Percentiles rank a stretch among this genome's conserved stretches.
Conservation (phyloP, 2,888 invertebrate genomes). For the Pseudococcus viburni region DNA sequence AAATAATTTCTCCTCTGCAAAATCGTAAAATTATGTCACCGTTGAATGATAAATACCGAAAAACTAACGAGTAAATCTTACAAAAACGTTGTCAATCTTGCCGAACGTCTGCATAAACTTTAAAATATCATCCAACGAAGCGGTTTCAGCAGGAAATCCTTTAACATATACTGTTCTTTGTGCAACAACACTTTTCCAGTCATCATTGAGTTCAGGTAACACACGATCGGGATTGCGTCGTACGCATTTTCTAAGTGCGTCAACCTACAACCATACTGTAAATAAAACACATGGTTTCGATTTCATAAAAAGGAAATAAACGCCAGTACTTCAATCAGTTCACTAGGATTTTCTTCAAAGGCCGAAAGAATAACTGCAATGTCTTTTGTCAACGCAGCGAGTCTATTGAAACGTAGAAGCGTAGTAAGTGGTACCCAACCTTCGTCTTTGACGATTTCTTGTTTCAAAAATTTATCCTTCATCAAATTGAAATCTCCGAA, state of each 20-base stretch:
- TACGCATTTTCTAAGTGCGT: slow-evolving; percentile 74
- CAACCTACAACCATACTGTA: slow-evolving; percentile 73
- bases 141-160: slow-evolving; percentile 80
- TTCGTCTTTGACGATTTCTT: slow-evolving; percentile 86
- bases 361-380: slow-evolving; percentile 81
- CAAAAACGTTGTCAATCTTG: slow-evolving; percentile 61
- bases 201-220: slow-evolving; percentile 87
- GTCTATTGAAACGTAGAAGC: slow-evolving; percentile 89
- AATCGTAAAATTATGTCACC: neutral
- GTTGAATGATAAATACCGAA: slow-evolving; percentile 75
- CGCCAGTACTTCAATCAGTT: slow-evolving; percentile 80
- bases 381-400: slow-evolving; percentile 82
- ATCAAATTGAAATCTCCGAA: slow-evolving; percentile 94
- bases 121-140: slow-evolving; percentile 76
- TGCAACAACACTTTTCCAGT: slow-evolving; percentile 83
- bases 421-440: slow-evolving; percentile 92
- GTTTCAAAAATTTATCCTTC: slow-evolving; percentile 92
- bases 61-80: neutral
- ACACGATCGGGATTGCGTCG: slow-evolving; percentile 81
- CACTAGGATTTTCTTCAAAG: slow-evolving; percentile 81
- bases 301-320: neutral
- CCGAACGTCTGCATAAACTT: slow-evolving; percentile 62
- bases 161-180: slow-evolving; percentile 88
- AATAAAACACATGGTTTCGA: slow-evolving; percentile 67
- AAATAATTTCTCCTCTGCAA: slow-evolving; percentile 74